Base-by-base conservation (phyloP, 2,888 invertebrate species). In the Tetramorium bicarinatum region DNA sequence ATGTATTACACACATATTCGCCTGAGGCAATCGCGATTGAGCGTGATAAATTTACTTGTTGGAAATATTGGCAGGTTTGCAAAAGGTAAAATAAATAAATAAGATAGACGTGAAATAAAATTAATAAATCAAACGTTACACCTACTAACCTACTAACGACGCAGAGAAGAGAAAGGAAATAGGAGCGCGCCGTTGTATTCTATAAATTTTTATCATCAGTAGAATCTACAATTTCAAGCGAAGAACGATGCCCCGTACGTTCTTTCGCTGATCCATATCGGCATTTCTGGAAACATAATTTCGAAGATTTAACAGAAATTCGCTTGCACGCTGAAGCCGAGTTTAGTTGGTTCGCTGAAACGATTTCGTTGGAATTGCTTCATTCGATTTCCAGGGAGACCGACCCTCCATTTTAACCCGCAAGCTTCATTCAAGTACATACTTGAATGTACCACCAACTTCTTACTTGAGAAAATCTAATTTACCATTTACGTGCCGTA, bases 391-490 rank as follows among this genome's bases (percentile, higher is more conserved):
- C 41, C 41, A 54, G 25, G 9, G 67, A 77, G 38, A 77, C 25
- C 76, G n/a, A 66, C 77, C n/a, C 18, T 54, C 69, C 38, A 67
- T 29, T 54, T 54, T 49, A 18, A 38, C 61, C 62, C 62, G 49
- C 25, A 62, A 38, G n/a, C 59, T 47, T 64, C 52, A 54, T 41
- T 67, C 54, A 54, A 67, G 54, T 77, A 41, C 25, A 66, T 34
- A 76, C 52, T 66, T 66, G 69, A 34, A 34, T 34, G 29, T 34
- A 34, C 29, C 67, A n/a, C 25, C 54, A 41, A 67, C 69, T 67
- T 77, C 54, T 77, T 67, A 54, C 67, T 77, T n/a, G 52, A 6
- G 21, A 41, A 29, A 77, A 67, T 69, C 69, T 54, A 77, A 77
- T 77, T 77, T 77, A 41, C 29, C 25, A 54, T n/a, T 69, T 77